Evolutionary conservation across 2,113 vertebrate genomes (phyloP).

Genomic region (Mus musculus): DNA sequence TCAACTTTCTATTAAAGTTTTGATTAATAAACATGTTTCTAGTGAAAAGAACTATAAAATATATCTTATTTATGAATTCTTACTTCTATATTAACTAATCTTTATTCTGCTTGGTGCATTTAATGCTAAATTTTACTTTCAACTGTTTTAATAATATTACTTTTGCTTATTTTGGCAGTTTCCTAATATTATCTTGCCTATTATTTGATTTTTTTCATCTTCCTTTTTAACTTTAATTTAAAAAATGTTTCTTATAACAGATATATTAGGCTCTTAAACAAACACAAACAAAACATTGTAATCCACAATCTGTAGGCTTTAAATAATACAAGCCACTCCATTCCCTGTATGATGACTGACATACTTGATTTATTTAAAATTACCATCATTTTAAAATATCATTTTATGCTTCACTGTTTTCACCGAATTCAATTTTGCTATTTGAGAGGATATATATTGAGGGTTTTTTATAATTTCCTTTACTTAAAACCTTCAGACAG

Average conservation of each 20-base stretch:
- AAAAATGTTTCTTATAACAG: not conserved
- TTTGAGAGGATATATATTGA: slow-evolving; percentile 20
- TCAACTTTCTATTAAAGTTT: not conserved
- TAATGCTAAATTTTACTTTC: not conserved
- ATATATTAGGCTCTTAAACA: not conserved
- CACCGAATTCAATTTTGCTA: not conserved
- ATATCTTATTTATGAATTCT: not conserved
- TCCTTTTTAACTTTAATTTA: not conserved
- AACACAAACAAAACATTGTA: not conserved
- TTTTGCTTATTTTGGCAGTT: not conserved
- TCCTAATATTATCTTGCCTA: not conserved
- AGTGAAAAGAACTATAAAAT: not conserved
- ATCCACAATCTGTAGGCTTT: not conserved
- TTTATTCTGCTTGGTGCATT: not conserved
- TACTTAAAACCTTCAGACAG: slow-evolving; percentile 17
- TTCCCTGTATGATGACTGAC: not conserved
- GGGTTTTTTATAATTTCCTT: not conserved
- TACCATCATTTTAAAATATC: not conserved
- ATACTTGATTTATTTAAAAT: not conserved
- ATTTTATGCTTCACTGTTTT: slow-evolving; percentile 17
- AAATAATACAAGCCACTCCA: not conserved
- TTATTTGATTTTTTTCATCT: not conserved
- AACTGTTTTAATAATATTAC: slow-evolving; percentile 9
- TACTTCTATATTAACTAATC: not conserved
- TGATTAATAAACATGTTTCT: not conserved